Conservation (phyloP, 1,140 invertebrate genomes). For the Platyura marginata region DNA sequence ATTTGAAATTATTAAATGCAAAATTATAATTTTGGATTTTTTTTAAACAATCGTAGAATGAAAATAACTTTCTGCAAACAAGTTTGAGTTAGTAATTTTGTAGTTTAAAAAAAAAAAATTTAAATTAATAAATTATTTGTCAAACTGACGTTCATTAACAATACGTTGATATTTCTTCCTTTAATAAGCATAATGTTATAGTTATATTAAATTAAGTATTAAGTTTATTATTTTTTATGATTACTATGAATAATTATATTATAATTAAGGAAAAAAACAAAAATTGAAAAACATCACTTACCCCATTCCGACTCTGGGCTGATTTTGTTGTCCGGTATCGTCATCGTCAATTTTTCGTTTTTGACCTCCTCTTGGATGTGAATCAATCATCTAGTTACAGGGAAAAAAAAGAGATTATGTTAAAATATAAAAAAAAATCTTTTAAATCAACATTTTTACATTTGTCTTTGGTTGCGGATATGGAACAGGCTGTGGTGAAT, state of each 20-base stretch:
- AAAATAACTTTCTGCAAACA: too few species aligned
- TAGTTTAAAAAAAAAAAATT: too few species aligned
- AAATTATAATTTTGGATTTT: too few species aligned
- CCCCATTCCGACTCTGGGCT: not conserved
- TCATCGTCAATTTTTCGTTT: not conserved
- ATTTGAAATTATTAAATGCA: too few species aligned
- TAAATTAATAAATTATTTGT: too few species aligned
- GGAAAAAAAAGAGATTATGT: not conserved
- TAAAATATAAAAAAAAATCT: not conserved
- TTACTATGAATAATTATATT: not conserved
- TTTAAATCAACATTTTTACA: not conserved
- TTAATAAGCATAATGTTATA: too few species aligned
- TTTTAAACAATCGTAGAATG: too few species aligned
- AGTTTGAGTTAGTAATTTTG: too few species aligned
- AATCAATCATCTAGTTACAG: not conserved
- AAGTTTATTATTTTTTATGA: too few species aligned
- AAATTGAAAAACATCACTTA: not conserved
- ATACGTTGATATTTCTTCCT: too few species aligned
- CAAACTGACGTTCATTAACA: too few species aligned
- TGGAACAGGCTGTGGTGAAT: not conserved
- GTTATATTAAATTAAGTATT: too few species aligned
- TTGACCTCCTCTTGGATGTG: not conserved
- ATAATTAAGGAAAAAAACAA: not conserved
- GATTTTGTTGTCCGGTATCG: not conserved
- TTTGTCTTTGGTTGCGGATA: not conserved